phyloP scores from a whole-genome alignment of 2,888 invertebrate genomes.

The Oligia strigilis region DNA sequence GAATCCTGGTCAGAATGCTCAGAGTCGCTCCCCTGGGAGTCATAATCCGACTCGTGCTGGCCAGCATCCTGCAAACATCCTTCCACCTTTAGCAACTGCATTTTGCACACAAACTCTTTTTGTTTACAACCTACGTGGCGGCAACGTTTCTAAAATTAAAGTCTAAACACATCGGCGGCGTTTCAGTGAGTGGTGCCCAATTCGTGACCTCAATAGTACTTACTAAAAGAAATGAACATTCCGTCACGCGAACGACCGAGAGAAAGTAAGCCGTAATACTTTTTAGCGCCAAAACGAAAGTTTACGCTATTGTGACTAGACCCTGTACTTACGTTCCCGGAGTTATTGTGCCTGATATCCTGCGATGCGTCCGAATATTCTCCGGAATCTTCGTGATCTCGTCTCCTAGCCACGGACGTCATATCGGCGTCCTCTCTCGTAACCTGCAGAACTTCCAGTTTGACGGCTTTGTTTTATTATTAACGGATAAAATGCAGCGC shows the following conservation, averaged over 20 bases:
- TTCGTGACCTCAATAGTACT: conserved; percentile 87
- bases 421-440: conserved; percentile 86
- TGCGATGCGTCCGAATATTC: conserved; percentile 89
- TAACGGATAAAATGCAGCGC: conserved; percentile 72
- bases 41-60: conserved; percentile 87
- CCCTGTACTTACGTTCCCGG: conserved; percentile 85
- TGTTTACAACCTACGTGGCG: conserved; percentile 79
- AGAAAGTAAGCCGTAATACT: conserved; percentile 87
- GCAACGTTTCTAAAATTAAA: conserved; percentile 70
- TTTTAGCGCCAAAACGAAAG: conserved; percentile 87
- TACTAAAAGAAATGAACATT: conserved; percentile 88
- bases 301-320: conserved; percentile 68
- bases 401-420: conserved; percentile 87
- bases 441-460: conserved; percentile 88
- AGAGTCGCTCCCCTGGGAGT: conserved; percentile 88
- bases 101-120: conserved; percentile 67
- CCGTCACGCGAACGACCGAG: conserved; percentile 86
- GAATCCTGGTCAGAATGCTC: conserved; percentile 92
- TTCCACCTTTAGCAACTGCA: conserved; percentile 87
- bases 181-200: conserved; percentile 84
- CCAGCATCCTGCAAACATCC: conserved; percentile 86
- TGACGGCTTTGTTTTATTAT: conserved; percentile 77
- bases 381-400: conserved; percentile 86
- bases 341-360: conserved; percentile 86
- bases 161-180: conserved; percentile 79